These are phyloP conservation scores for Onchidella celtica DNA, from an alignment of 2,888 invertebrate genomes.

Conservation along the genomic window DNA sequence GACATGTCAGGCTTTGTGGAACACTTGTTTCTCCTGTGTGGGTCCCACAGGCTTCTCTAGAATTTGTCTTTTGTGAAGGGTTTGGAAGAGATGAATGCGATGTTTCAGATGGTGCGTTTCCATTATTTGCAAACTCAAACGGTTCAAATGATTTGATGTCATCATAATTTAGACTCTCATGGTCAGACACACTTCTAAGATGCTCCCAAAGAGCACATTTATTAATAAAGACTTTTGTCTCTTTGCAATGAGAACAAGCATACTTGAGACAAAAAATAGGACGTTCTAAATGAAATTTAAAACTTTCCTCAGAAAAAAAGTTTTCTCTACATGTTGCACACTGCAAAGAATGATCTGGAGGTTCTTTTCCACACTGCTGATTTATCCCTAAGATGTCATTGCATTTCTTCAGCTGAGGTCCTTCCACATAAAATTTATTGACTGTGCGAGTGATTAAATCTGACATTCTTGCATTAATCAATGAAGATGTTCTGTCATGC, in stretches of 20 bases:
- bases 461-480: too few species aligned
- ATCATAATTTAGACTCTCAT: not conserved
- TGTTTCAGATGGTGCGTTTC: not conserved
- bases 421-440: not conserved
- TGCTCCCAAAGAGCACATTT: constrained; percentile 38
- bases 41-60: too few species aligned
- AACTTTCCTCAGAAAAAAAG: not conserved
- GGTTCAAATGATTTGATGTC: constrained; percentile 6
- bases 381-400: too few species aligned
- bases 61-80: not conserved
- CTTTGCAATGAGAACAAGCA: constrained; percentile 7
- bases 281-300: constrained; percentile 22
- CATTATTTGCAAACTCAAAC: constrained; percentile 6
- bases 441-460: constrained; percentile 20
- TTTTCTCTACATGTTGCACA: constrained; percentile 39
- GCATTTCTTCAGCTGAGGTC: not conserved
- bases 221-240: constrained; percentile 20
- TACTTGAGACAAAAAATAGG: constrained; percentile 10
- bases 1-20: not conserved
- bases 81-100: not conserved
- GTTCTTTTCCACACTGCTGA: too few species aligned
- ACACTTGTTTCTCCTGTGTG: not conserved
- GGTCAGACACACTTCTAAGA: not conserved
- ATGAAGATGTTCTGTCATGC: too few species aligned
- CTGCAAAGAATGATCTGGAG: not conserved